These are phyloP conservation scores for Penaeus chinensis DNA, from an alignment of 1,140 invertebrate species.

Conservation along the genomic window DNA sequence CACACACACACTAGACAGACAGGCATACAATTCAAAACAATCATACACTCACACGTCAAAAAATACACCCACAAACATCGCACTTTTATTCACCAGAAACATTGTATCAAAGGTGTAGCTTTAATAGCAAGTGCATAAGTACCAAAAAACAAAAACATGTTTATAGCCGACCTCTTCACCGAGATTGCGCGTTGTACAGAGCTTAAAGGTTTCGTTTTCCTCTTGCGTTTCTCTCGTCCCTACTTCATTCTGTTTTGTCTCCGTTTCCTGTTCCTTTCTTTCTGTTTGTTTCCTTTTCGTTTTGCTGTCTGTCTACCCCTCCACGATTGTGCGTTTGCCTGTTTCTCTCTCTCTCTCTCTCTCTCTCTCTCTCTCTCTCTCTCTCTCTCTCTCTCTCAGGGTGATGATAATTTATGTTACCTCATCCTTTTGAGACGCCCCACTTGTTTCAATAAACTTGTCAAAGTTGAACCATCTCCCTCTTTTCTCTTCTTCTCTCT, in stretches of 20 bases:
- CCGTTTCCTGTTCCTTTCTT: too few relatives aligned
- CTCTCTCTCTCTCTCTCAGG: neutral
- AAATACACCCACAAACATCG: neutral
- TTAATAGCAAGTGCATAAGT: neutral
- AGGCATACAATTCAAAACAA: too few relatives aligned
- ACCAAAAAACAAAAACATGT: constrained; percentile 4
- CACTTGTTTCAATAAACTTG: neutral
- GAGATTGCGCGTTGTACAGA: too few relatives aligned
- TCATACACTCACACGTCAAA: neutral
- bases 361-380: neutral
- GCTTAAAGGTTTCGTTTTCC: too few relatives aligned
- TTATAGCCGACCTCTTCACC: too few relatives aligned
- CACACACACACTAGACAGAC: neutral
- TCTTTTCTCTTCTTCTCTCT: neutral
- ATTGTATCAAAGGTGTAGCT: neutral
- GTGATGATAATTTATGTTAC: neutral
- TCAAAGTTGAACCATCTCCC: neutral
- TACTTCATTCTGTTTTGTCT: too few relatives aligned
- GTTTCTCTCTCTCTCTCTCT: too few relatives aligned
- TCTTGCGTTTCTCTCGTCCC: too few relatives aligned
- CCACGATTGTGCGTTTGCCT: too few relatives aligned
- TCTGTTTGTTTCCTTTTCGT: too few relatives aligned
- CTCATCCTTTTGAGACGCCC: too few relatives aligned
- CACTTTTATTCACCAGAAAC: neutral
- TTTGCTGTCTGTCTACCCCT: too few relatives aligned